A percentile compares a stretch with the other conserved stretches of the same genome.
phyloP scores from a whole-genome alignment of 2,888 invertebrate species.

The Ophion ventricosus region DNA sequence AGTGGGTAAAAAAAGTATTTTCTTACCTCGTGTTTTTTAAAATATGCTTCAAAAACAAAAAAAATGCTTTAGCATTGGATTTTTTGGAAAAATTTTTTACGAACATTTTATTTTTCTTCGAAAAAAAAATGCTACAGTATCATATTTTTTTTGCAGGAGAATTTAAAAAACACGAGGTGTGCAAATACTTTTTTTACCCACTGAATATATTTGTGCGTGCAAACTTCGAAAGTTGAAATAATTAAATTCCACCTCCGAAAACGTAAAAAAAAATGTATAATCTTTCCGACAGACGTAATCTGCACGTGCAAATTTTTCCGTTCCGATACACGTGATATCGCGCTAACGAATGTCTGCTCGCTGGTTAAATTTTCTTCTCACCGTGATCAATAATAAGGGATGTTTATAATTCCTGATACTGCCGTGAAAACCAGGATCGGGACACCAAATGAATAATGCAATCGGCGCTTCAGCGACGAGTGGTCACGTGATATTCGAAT shows the following conservation, averaged over 20 bases:
- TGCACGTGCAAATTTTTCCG: background rate
- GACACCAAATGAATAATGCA: conserved; percentile 16
- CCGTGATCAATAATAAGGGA: background rate
- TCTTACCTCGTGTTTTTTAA: too few relatives aligned
- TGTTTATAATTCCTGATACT: background rate
- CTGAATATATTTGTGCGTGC: background rate
- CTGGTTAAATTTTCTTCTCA: background rate
- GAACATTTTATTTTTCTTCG: too few relatives aligned
- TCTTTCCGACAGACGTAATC: background rate
- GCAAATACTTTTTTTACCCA: too few relatives aligned
- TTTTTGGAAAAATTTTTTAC: too few relatives aligned
- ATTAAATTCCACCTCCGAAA: background rate
- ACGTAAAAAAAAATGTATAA: background rate
- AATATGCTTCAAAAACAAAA: too few relatives aligned
- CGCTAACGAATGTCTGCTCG: background rate
- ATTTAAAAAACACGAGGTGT: too few relatives aligned
- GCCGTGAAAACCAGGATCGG: conserved; percentile 21
- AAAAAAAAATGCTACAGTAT: too few relatives aligned
- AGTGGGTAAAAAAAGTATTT: too few relatives aligned
- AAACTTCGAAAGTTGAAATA: background rate
- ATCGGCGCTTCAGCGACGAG: conserved; percentile 22
- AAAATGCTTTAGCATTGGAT: too few relatives aligned
- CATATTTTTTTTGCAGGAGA: too few relatives aligned
- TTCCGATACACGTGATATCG: background rate
- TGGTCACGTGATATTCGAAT: conserved; percentile 32